Conservation (phyloP, 2,797 vertebrate genomes). For the Propithecus deckenii region DNA sequence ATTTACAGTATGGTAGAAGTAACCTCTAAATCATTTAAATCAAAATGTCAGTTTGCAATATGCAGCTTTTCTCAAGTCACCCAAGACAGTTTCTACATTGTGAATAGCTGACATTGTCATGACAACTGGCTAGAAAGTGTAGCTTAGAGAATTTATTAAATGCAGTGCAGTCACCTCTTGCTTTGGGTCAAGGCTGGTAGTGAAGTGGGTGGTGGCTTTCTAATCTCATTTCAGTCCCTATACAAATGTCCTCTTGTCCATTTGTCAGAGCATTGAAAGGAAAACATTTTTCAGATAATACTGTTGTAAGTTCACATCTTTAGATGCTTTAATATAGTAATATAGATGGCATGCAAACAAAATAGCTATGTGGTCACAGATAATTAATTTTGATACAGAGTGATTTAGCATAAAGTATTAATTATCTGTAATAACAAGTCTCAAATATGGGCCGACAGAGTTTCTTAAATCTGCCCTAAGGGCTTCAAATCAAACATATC, state of each 20-base stretch:
- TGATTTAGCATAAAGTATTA: background rate
- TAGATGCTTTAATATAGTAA: constrained; percentile 22
- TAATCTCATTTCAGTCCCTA: background rate
- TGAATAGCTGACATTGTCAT: background rate
- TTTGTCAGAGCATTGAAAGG: background rate
- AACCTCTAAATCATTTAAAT: constrained; percentile 23
- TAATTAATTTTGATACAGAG: background rate
- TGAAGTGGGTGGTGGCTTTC: background rate
- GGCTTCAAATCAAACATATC: background rate
- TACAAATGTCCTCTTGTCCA: background rate
- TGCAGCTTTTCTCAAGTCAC: constrained; percentile 51
- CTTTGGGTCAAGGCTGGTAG: background rate
- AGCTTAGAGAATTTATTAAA: constrained; percentile 23
- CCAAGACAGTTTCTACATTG: background rate
- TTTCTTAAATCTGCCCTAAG: background rate
- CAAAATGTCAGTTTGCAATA: constrained; percentile 33
- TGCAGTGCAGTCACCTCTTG: background rate
- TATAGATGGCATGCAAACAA: background rate
- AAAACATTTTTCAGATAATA: constrained; percentile 29
- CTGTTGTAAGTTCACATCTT: background rate
- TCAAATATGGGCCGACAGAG: background rate
- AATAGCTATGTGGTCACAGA: background rate
- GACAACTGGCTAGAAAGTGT: constrained; percentile 7
- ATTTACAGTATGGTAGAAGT: background rate
- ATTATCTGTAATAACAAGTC: constrained; percentile 7